phyloP scores from a whole-genome alignment of 2,113 vertebrate genomes.

The Marmota flaviventris region DNA sequence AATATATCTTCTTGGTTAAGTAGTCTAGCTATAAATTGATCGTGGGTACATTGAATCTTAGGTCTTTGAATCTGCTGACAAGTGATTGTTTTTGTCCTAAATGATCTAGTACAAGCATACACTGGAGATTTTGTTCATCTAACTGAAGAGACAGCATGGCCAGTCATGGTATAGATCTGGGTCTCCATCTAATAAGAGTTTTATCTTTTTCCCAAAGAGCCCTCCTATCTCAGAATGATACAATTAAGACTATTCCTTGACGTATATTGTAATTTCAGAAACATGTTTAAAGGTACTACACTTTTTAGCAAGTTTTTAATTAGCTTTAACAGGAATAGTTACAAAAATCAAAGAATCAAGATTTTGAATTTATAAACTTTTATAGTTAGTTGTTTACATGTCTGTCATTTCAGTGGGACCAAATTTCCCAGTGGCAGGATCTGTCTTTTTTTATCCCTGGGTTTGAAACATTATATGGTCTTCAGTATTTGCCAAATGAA shows the following conservation, averaged over 20 bases:
- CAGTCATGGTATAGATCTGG: too few species aligned
- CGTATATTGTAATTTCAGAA: slow-evolving; percentile 2
- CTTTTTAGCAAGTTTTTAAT: too few species aligned
- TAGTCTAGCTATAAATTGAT: too few species aligned
- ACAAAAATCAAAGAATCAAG: background rate
- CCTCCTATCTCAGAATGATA: background rate
- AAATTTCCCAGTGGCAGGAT: background rate
- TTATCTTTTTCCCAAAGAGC: too few species aligned
- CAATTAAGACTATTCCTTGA: slow-evolving; percentile 17
- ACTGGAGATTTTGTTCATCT: too few species aligned
- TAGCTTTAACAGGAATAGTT: background rate
- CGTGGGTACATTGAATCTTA: too few species aligned
- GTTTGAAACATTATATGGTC: background rate
- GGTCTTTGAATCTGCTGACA: too few species aligned
- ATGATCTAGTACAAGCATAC: too few species aligned
- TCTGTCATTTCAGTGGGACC: background rate
- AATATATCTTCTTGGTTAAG: too few species aligned
- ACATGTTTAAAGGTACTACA: background rate
- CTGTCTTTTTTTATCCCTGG: background rate
- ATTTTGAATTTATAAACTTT: slow-evolving; percentile 19
- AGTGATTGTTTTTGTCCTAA: too few species aligned
- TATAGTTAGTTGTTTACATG: background rate
- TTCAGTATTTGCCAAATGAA: slow-evolving; percentile 34
- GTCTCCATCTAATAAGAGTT: too few species aligned
- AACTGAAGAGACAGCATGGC: too few species aligned